Evolutionary conservation across 2,113 vertebrate species (phyloP).

Genomic region (Saimiri boliviensis): DNA sequence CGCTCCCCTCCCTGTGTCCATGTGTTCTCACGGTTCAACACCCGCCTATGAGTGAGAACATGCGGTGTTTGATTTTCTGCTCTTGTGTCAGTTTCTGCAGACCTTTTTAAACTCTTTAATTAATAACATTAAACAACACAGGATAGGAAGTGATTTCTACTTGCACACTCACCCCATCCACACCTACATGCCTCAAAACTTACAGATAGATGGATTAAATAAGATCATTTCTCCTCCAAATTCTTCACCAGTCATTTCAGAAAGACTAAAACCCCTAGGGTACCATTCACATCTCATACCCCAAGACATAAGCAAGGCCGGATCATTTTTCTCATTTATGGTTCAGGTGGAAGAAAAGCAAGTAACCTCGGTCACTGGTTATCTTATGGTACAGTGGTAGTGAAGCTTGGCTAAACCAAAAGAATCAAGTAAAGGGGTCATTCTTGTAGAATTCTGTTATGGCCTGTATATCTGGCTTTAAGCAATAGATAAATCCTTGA

Average conservation of each 20-base stretch:
- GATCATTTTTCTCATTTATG: not conserved
- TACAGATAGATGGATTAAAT: not conserved
- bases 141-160: not conserved
- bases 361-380: not conserved
- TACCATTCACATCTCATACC: not conserved
- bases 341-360: not conserved
- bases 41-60: too few relatives aligned
- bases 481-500: not conserved
- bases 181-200: not conserved
- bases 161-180: not conserved
- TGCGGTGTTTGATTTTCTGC: too few relatives aligned
- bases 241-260: not conserved
- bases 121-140: not conserved
- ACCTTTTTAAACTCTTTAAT: not conserved
- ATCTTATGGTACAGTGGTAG: not conserved
- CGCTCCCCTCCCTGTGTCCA: too few relatives aligned
- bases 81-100: not conserved
- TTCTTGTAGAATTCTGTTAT: not conserved
- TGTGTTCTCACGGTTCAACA: too few relatives aligned
- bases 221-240: not conserved
- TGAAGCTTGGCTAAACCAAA: slow-evolving; percentile 19
- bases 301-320: not conserved
- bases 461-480: not conserved
- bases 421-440: not conserved
- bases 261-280: not conserved